phyloP scores from a whole-genome alignment of 1,140 invertebrate species.

The Ostrea denselamellosa region DNA sequence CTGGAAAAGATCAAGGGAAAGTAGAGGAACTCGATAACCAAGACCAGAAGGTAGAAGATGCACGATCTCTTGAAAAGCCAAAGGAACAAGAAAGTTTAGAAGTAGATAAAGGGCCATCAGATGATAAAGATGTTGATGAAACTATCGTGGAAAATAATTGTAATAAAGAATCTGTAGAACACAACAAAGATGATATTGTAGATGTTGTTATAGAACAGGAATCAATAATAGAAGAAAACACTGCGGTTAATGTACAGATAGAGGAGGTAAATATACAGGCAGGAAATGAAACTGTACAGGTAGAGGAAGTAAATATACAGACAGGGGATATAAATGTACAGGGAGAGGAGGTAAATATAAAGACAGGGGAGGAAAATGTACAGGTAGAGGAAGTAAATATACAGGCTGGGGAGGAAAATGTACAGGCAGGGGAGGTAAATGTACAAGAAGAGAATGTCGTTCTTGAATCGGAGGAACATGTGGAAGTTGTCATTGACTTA shows the following conservation, averaged over 20 bases:
- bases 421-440: too few species aligned
- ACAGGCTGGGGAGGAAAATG: too few species aligned
- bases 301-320: too few species aligned
- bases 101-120: not conserved
- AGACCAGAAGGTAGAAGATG: not conserved
- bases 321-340: too few species aligned
- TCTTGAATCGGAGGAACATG: not conserved
- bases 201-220: not conserved
- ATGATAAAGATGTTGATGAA: not conserved
- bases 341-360: too few species aligned
- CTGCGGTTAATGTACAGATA: not conserved
- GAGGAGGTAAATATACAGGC: not conserved
- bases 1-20: not conserved
- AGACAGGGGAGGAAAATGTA: too few species aligned
- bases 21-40: not conserved
- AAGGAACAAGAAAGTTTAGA: conserved; percentile 12
- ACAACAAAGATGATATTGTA: not conserved
- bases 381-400: too few species aligned
- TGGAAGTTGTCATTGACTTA: conserved; percentile 1
- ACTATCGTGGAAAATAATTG: not conserved
- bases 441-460: not conserved
- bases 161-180: not conserved
- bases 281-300: too few species aligned
- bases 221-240: not conserved
- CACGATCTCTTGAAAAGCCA: not conserved